Evolutionary conservation across 2,113 vertebrate genomes (phyloP).

Genomic region (Myodes glareolus): DNA sequence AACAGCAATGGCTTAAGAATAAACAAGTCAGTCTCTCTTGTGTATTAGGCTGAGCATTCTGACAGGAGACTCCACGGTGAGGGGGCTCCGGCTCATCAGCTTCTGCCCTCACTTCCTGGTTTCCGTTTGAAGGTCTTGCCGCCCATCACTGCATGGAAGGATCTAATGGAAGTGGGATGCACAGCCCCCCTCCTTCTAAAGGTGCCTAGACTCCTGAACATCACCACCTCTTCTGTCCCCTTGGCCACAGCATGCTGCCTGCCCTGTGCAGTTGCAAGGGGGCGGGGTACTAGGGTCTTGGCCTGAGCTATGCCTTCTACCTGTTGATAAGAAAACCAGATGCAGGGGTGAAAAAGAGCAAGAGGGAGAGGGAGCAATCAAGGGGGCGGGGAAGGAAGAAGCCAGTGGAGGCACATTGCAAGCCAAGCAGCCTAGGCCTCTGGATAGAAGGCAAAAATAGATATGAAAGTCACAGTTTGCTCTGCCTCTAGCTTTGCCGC

Average conservation of each 20-base stretch:
- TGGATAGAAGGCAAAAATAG: background rate
- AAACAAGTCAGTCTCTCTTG: background rate
- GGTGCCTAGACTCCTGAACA: background rate
- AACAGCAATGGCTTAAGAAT: background rate
- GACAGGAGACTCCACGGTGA: no score
- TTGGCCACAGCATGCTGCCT: background rate
- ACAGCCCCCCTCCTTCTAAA: background rate
- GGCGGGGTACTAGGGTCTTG: background rate
- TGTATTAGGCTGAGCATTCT: background rate
- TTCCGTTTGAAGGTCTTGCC: background rate
- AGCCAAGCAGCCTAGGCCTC: background rate
- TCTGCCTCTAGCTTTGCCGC: background rate
- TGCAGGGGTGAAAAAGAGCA: background rate
- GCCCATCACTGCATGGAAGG: background rate
- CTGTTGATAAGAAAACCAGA: background rate
- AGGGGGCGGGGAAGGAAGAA: background rate
- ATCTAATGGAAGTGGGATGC: background rate
- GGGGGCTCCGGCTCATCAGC: background rate
- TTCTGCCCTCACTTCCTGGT: background rate
- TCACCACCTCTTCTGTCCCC: background rate
- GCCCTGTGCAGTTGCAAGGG: background rate
- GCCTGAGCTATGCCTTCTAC: background rate
- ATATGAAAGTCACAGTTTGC: background rate
- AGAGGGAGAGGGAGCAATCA: no score
- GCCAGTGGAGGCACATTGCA: background rate